phyloP scores from a whole-genome alignment of 92 coral and sea anemone species.

The Micromussa lordhowensis region DNA sequence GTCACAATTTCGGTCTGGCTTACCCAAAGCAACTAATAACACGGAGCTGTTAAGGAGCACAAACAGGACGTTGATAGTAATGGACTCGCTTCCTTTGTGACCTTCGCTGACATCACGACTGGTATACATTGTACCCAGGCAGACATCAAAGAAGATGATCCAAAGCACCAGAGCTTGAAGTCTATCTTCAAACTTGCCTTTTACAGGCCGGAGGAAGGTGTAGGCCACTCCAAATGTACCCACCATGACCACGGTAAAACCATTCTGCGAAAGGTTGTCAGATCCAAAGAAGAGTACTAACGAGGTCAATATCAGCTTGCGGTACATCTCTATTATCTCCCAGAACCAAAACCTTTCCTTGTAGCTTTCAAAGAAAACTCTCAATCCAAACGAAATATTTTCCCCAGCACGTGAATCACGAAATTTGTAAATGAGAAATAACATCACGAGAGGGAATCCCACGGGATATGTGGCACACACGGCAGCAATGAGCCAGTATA shows the following conservation, averaged over 20 bases:
- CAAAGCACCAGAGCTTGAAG: neutral
- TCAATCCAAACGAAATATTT: neutral
- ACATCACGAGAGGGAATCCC: neutral
- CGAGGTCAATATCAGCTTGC: conserved; percentile 5
- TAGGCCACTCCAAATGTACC: conserved; percentile 6
- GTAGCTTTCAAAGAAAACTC: conserved; percentile 11
- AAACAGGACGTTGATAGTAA: neutral
- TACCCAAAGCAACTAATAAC: neutral
- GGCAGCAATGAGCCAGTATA: neutral
- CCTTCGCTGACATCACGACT: neutral
- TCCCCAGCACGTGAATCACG: neutral
- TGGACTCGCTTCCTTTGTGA: neutral
- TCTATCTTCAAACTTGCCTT: neutral
- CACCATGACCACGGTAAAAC: neutral
- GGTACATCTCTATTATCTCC: conserved; percentile 7
- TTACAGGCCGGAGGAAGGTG: conserved; percentile 8
- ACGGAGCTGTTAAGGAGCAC: neutral
- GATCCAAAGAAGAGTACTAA: neutral
- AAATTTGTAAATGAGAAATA: neutral
- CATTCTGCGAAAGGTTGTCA: neutral
- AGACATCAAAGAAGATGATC: conserved; percentile 5
- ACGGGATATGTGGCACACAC: neutral
- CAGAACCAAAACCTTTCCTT: conserved; percentile 3
- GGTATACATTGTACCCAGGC: neutral
- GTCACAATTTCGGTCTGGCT: neutral